Base-by-base conservation (phyloP, 2,888 invertebrate genomes). In the Drosophila rubida region DNA sequence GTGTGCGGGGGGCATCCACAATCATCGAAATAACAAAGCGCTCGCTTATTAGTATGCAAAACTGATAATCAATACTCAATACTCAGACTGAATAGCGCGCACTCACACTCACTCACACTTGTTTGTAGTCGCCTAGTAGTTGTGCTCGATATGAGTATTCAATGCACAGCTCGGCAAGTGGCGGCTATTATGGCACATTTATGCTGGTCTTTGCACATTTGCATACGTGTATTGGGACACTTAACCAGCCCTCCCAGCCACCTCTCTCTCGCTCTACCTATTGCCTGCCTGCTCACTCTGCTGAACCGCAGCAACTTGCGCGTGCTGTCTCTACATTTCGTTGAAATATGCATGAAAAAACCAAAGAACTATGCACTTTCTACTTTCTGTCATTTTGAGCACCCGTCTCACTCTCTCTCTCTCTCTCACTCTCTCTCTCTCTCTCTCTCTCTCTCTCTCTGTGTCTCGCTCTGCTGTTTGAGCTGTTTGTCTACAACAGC, bases 21-120 rank as follows among this genome's bases (percentile, higher is more conserved):
- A 50, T 46, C 63, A 50, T 41, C 44, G 55, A 46, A 60, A 73
- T 69, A 64, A 71, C 78, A 75, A 63, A 61, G 65, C 69, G 49
- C 51, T 58, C 54, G 55, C 67, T 69, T 85, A 87, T 87, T 87
- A 86, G 88, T 86, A 84, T 84, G 84, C 88, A 87, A 83, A 85
- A 80, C 83, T 82, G 78, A 86, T 84, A 84, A 84, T 84, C 88
- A 87, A 86, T 84, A 80, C 71, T 63, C 64, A 68, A 57, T 54
- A 53, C 51, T 61, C 41, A 22, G 50, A 19, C 54, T 55, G 48
- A 45, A 74, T 60, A 64, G 53, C 25, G 66, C 35, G 22, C 13
- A 61, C 42, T 14, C 22, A 44, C 13, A 41, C 53, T 27, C 45
- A 41, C 54, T 48, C 37, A 39, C 11, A 41, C 5, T 16, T 42